Percentiles rank a stretch among this genome's conserved stretches.
These are phyloP conservation scores for Gymnothorax reevesii DNA, from an alignment of 2,797 vertebrate genomes.

Conservation along the genomic window DNA sequence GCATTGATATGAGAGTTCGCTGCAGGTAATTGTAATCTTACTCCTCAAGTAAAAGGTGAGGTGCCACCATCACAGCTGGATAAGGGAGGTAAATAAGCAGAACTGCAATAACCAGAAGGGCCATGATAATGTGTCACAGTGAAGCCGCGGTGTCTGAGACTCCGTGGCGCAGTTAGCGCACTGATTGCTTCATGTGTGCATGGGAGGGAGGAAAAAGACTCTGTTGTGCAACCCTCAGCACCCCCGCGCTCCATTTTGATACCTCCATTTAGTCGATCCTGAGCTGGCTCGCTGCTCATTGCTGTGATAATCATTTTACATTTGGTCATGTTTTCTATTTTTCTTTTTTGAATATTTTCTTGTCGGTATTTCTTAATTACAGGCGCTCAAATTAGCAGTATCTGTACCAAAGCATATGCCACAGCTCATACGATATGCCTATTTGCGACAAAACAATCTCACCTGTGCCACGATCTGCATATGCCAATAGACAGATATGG, in stretches of 20 bases:
- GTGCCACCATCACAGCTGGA: background rate
- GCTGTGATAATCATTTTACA: background rate
- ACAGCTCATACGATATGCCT: background rate
- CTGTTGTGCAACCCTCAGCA: background rate
- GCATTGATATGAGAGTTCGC: background rate
- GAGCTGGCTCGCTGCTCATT: background rate
- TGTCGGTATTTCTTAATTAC: background rate
- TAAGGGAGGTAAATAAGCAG: background rate
- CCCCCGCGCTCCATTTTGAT: background rate
- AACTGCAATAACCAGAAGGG: background rate
- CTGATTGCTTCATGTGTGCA: background rate
- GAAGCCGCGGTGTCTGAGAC: background rate
- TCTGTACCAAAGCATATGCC: background rate
- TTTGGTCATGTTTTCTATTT: slow-evolving; percentile 1
- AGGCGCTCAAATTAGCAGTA: background rate
- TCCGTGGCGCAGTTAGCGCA: background rate
- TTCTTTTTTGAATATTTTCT: background rate
- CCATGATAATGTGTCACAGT: background rate
- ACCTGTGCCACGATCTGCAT: background rate
- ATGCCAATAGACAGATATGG: background rate
- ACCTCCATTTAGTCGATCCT: background rate
- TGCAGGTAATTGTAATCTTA: background rate
- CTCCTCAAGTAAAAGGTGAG: background rate
- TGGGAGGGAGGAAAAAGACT: background rate
- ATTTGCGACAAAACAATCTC: background rate